A percentile compares a stretch with the other conserved stretches of the same genome.
phyloP scores from a whole-genome alignment of 2,888 invertebrate genomes.

The Drosophila lacicola region DNA sequence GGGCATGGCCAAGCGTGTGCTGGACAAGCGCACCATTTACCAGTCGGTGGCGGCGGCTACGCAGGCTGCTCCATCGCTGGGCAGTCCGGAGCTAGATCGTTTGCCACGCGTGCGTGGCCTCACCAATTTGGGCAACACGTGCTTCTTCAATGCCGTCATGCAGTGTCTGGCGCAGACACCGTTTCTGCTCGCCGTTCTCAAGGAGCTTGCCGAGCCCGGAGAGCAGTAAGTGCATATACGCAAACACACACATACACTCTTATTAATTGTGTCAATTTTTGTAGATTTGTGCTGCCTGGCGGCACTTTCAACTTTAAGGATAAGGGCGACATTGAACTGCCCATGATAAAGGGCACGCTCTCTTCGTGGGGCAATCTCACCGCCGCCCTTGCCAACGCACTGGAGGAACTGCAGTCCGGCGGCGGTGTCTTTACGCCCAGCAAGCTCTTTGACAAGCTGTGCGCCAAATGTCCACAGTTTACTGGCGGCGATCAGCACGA shows the following conservation, averaged over 20 bases:
- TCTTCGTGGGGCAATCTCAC: constrained; percentile 90
- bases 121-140: constrained; percentile 97
- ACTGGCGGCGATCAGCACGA: constrained; percentile 98
- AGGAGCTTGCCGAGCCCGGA: constrained; percentile 89
- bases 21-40: constrained; percentile 27
- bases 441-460: constrained; percentile 88
- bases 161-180: constrained; percentile 96
- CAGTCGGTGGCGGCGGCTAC: constrained; percentile 1
- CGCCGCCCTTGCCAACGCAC: constrained; percentile 88
- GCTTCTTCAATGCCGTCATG: constrained; percentile 98
- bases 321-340: constrained; percentile 87
- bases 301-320: constrained; percentile 87
- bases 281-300: constrained; percentile 90
- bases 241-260: neutral
- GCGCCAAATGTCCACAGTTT: constrained; percentile 92
- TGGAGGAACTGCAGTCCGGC: constrained; percentile 88
- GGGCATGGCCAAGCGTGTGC: constrained; percentile 82
- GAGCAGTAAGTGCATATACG: constrained; percentile 86
- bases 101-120: constrained; percentile 91
- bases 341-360: constrained; percentile 88
- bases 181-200: constrained; percentile 89
- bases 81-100: constrained; percentile 43
- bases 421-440: constrained; percentile 88
- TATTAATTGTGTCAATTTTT: constrained; percentile 2
- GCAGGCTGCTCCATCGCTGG: neutral